phyloP scores from a whole-genome alignment of 2,797 vertebrate species.

The Brotula barbata region DNA sequence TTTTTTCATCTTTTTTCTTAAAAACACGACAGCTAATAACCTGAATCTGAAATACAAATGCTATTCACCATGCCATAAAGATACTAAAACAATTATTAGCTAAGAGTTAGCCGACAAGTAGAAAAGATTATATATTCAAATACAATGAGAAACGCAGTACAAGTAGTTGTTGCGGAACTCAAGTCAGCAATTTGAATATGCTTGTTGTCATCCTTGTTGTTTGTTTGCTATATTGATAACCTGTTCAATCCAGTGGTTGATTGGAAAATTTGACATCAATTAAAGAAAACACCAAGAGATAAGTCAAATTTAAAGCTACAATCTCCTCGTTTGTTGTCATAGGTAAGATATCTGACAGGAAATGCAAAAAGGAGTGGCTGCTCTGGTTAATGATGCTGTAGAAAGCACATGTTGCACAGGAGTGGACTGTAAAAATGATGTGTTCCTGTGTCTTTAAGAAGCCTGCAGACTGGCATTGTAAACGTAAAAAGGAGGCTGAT shows the following conservation, averaged over 20 bases:
- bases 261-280: conserved; percentile 86
- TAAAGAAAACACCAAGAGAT: conserved; percentile 73
- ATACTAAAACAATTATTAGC: conserved; percentile 99
- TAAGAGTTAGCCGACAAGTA: conserved; percentile 98
- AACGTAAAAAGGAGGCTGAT: conserved; percentile 96
- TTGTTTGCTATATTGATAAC: conserved; percentile 69
- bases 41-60: conserved; percentile 99
- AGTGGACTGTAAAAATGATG: conserved; percentile 72
- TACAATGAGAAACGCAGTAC: conserved; percentile 99
- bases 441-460: conserved; percentile 96
- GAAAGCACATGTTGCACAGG: conserved; percentile 76
- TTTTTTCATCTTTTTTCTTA: conserved; percentile 83
- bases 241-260: conserved; percentile 93
- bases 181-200: conserved; percentile 94
- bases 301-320: conserved; percentile 95
- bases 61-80: conserved; percentile 99
- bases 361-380: conserved; percentile 74
- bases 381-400: conserved; percentile 69
- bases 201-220: conserved; percentile 70
- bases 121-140: conserved; percentile 99
- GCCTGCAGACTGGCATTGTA: conserved; percentile 98
- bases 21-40: conserved; percentile 99
- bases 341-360: conserved; percentile 76
- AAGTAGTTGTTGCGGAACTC: conserved; percentile 94
- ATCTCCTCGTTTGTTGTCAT: conserved; percentile 86